Base-by-base conservation (phyloP, 1,140 invertebrate genomes). In the Psilanteris sp. region DNA sequence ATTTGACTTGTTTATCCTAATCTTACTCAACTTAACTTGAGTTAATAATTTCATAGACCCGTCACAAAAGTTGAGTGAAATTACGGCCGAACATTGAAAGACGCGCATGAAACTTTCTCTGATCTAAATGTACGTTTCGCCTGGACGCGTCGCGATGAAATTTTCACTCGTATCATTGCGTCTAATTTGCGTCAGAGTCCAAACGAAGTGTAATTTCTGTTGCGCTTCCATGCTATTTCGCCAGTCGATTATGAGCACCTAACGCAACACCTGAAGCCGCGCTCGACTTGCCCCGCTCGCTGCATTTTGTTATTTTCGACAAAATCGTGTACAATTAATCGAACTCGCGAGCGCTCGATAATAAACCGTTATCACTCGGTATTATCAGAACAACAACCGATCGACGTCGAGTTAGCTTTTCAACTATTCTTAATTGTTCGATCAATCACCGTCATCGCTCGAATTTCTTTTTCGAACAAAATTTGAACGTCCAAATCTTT, bases 131-230 rank as follows among this genome's bases (percentile, higher is more conserved):
- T 16, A 37, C 37, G 46, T 54, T 44, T 66, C 48, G 61, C 61
- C 37, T 54, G 61, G 36, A 20, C 16, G 48, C 14, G 14, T 39
- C 29, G 29, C 27, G 48, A 66, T 55, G 39, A 66, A 52, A 66
- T 36, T 66, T 66, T 66, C 48, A 55, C 48, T 46, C 22, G 39
- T 66, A 55, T 50, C 61, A 66, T 46, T 46, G 16, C 61, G 48
- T 31, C 61, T 50, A 66, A 66, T 52, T 66, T 44, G 61, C 55
- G 61, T 37, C 48, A 46, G 48, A 44, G 55, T 36, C 11, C n/a
- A 64, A 64, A 64, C 34, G 46, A 66, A 66, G 43, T 54, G 39
- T 55, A 66, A 66, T 66, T 66, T 55, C 61, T 66, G 55, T 44
- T 55, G 29, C 13, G 54, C 9, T 7, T 29, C 31, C 16, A 9